Evolutionary conservation across 2,113 vertebrate species (phyloP), one percentile per base, ranked within the genome.

Genomic region (Taurulus bubalis): DNA sequence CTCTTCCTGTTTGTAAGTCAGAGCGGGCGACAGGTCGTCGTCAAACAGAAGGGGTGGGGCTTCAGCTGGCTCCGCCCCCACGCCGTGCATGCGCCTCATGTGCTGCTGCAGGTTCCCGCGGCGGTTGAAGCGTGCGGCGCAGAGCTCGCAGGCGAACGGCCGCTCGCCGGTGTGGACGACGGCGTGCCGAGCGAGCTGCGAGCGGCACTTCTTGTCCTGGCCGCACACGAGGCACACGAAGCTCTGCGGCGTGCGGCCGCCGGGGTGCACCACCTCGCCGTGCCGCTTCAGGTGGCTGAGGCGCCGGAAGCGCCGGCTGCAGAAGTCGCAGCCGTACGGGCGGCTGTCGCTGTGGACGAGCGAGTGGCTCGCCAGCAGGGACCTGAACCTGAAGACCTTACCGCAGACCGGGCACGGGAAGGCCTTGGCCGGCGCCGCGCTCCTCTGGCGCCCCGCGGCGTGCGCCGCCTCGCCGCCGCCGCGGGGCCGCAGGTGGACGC

Each of bases 121-220:
- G 71, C 92, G 91, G 73, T 91, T 92, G 76, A 93, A 93, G 66
- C 82, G 63, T 0, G 90, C 89, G 1, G 58, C 0, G 80, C 91
- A 93, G 32, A 90, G 78, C 26, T 92, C 85, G 4, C 92, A 93
- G 80, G 65, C 42, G 3, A 79, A 85, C 0, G 92, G 92, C 4
- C 91, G 85, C 85, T 93, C 92, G 0, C 90, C 91, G 0, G 91
- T 91, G 87, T 93, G 92, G 63, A 93, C 84, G 78, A 93, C 87
- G 58, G 87, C 64, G 22, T 93, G 92, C 1, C 92, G 49, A 49
- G 84, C 84, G 2, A 93, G 92, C 87, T 90, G 90, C 5, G 92
- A 93, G 80, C 89, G 89, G 45, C 89, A 93, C 70, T 92, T 92
- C 79, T 93, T 92, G 90, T 93, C 92, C n/a, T 87, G 81, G 42